Evolutionary conservation across 1,140 invertebrate genomes (phyloP).

Genomic region (Penaeus indicus): DNA sequence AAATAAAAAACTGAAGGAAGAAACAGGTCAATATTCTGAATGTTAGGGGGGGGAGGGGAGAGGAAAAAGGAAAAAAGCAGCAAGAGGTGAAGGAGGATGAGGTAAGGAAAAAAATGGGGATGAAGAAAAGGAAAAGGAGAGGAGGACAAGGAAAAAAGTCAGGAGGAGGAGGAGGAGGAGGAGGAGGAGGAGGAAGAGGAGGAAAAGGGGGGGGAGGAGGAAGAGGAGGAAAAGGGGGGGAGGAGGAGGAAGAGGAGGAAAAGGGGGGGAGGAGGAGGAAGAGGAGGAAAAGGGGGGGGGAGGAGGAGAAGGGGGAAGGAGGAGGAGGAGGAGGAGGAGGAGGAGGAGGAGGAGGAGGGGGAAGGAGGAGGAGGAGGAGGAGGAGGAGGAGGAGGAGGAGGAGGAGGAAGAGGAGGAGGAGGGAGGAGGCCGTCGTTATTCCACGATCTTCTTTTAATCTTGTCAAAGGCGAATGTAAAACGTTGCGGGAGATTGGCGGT

Average conservation of each 20-base stretch:
- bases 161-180: background rate
- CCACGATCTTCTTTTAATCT: background rate
- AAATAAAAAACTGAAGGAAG: too few species aligned
- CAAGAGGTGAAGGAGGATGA: background rate
- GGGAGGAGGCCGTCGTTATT: background rate
- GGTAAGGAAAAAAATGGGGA: background rate
- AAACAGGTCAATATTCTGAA: too few species aligned
- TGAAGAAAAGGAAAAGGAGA: background rate
- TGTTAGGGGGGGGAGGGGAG: too few species aligned
- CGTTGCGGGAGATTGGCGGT: too few species aligned
- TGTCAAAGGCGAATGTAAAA: too few species aligned
- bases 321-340: background rate
- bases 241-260: too few species aligned
- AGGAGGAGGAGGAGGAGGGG: background rate
- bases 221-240: background rate
- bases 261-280: background rate
- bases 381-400: slow-evolving; percentile 5
- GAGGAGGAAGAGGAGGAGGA: background rate
- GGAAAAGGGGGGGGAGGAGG: background rate
- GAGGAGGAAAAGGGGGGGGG: background rate
- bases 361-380: background rate
- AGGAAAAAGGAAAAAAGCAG: background rate
- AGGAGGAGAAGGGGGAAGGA: background rate
- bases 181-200: background rate
- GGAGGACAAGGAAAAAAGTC: background rate